A percentile compares a stretch with the other conserved stretches of the same genome.
phyloP scores from a whole-genome alignment of 1,140 invertebrate genomes.

The Drosophila suzukii region DNA sequence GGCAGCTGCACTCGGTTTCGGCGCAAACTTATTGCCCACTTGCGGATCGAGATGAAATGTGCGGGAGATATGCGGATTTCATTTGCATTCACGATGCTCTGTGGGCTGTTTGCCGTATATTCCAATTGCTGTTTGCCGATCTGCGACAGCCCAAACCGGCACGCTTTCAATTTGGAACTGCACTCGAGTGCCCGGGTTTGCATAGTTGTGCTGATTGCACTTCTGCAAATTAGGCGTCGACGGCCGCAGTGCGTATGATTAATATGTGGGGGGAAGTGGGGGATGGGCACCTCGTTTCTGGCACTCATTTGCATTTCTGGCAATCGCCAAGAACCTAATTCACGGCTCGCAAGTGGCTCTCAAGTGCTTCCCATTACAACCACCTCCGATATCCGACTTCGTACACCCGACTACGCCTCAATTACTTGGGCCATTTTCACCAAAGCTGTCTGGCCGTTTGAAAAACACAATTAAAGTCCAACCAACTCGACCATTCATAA shows the following conservation, averaged over 20 bases:
- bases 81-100: conserved; percentile 31
- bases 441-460: conserved; percentile 18
- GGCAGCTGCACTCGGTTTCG: neutral
- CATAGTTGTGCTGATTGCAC: conserved; percentile 34
- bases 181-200: conserved; percentile 15
- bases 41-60: conserved; percentile 10
- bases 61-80: conserved; percentile 12
- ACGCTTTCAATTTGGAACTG: conserved; percentile 29
- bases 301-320: conserved; percentile 26
- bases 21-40: conserved; percentile 24
- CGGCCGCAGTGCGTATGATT: conserved; percentile 45
- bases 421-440: conserved; percentile 37
- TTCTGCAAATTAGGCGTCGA: conserved; percentile 23
- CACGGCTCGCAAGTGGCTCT: conserved; percentile 33
- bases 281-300: conserved; percentile 7
- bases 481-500: conserved; percentile 53
- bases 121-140: conserved; percentile 25
- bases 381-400: conserved; percentile 19
- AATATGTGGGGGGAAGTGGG: conserved; percentile 25
- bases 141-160: conserved; percentile 18
- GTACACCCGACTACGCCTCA: conserved; percentile 1
- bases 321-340: conserved; percentile 9
- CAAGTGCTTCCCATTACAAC: conserved; percentile 11
- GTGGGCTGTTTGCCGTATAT: conserved; percentile 16
- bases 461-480: conserved; percentile 58